Percentiles rank a stretch among this genome's conserved stretches.
Conservation (phyloP, 2,797 vertebrate species). For the Ciconia nigra region DNA sequence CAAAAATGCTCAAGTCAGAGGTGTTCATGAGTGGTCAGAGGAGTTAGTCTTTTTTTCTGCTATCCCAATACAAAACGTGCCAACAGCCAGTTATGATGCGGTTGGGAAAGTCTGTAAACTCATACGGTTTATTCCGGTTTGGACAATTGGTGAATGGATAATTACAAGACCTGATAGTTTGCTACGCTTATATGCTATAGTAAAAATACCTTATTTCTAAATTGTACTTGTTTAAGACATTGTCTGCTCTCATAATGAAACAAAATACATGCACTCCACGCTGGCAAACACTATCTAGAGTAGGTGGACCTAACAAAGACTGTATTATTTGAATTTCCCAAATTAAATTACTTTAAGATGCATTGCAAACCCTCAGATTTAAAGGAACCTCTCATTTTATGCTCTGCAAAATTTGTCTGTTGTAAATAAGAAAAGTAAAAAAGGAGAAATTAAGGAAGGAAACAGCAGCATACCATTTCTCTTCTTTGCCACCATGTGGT, state of each 20-base stretch:
- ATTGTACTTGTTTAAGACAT: neutral
- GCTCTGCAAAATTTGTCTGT: neutral
- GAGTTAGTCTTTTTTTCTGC: neutral
- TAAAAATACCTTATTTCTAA: neutral
- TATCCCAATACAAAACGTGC: neutral
- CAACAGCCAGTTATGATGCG: neutral
- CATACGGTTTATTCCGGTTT: neutral
- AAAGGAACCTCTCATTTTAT: neutral
- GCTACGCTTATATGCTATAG: neutral
- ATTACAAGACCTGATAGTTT: neutral
- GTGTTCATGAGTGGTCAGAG: neutral
- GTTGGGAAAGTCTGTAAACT: neutral
- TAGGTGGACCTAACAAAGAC: neutral
- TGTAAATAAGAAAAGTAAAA: neutral
- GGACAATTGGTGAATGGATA: neutral
- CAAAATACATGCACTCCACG: fast-evolving
- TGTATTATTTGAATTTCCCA: neutral
- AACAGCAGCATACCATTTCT: neutral
- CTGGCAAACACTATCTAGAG: neutral
- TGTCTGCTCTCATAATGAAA: neutral
- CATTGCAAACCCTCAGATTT: neutral
- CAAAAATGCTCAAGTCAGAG: neutral
- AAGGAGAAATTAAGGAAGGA: neutral
- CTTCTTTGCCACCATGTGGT: fast-evolving
- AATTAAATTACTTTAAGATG: neutral